Evolutionary conservation across 1,140 invertebrate species (phyloP), one percentile per base, ranked within the genome.

Genomic region (Trachymyrmex cornetzi): DNA sequence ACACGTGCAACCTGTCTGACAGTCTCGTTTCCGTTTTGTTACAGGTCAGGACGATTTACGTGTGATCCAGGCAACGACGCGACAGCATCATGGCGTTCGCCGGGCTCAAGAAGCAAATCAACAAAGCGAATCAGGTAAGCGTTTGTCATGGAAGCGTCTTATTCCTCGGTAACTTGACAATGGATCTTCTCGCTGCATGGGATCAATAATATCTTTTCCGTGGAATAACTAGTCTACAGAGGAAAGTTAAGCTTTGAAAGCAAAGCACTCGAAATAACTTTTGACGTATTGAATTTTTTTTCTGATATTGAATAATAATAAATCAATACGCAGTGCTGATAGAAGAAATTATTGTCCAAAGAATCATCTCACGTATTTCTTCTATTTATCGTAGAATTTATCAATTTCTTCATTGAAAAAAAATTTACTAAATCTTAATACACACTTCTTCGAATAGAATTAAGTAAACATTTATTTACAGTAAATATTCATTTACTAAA

Each of bases 81-180:
- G 82, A 86, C 19, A 66, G 11, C 38, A 94, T 85, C 87, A 99
- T 99, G 99, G 99, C 99, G 94, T 98, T 99, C 95, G 98, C 99
- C 88, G 99, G 99, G 89, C 96, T 99, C 77, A 99, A 98, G 95
- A 99, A 99, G 96, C 99, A 99, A 95, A 98, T 99, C 94, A 99
- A 99, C 96, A 99, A 99, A 96, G 99, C 99, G 88, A 99, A 99
- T 96, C 99, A 99, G 97, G 98, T 99, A 96, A 96, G 88, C 50
- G 12, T 57, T 48, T 63, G 77, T 71, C 77, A 14, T 27, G 19
- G 16, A 53, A 50, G 22, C 38, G 34, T 34, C 59, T 48, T 50
- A 64, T 16, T 66, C 9, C 19, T 24, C 44, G 7, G n/a, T 24
- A 44, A 77, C 57, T 48, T 55, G 27, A 9, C 5, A 55, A 66